Conservation (phyloP, 2,888 invertebrate genomes). For the Macrophya annulata region DNA sequence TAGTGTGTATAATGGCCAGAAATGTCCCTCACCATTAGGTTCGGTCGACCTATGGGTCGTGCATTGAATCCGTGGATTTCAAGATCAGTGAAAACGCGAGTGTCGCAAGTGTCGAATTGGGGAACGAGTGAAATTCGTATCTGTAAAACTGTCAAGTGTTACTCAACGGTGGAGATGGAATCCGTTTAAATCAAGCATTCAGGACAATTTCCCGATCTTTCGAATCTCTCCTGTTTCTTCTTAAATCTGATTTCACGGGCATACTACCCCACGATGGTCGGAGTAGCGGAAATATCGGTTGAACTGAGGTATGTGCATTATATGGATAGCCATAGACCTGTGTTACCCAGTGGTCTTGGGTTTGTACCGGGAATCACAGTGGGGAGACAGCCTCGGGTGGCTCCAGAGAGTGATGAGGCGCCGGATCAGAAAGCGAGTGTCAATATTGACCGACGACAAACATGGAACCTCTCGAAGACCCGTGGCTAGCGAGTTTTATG, state of each 20-base stretch:
- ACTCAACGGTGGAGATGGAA: not conserved
- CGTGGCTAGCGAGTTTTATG: conserved; percentile 33
- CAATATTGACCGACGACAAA: conserved; percentile 68
- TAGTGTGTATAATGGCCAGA: not conserved
- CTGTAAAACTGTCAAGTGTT: not conserved
- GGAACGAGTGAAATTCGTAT: not conserved
- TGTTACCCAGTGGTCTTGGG: not conserved
- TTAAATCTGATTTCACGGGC: conserved; percentile 12
- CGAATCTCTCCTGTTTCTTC: not conserved
- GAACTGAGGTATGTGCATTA: not conserved
- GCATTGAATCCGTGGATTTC: conserved; percentile 4
- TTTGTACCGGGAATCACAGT: conserved; percentile 2
- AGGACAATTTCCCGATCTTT: conserved; percentile 3
- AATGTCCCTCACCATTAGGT: not conserved
- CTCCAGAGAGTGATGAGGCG: conserved; percentile 59
- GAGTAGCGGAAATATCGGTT: conserved; percentile 33
- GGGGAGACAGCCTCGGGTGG: conserved; percentile 33
- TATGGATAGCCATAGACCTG: conserved; percentile 7
- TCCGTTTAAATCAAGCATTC: conserved; percentile 13
- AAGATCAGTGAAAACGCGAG: not conserved
- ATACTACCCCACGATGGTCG: not conserved
- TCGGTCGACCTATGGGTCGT: not conserved
- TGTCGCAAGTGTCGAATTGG: not conserved
- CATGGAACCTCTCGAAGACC: conserved; percentile 61
- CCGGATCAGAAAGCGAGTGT: conserved; percentile 67